Percentiles rank a stretch among this genome's conserved stretches.
Conservation (phyloP, 2,113 vertebrate genomes). For the Meleagris gallopavo region DNA sequence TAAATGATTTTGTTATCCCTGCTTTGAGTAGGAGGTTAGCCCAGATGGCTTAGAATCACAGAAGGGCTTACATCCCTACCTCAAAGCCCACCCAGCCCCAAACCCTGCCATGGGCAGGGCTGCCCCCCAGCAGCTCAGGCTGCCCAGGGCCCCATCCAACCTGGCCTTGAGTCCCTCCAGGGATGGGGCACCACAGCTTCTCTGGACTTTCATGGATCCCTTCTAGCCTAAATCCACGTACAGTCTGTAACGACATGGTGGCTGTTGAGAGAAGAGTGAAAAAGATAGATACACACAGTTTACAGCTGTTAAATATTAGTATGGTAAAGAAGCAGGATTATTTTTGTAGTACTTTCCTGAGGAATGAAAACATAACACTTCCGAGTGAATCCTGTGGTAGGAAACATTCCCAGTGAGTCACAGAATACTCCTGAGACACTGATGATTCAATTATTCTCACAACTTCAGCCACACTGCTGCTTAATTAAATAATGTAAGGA, state of each 20-base stretch:
- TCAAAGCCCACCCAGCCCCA: too few species aligned
- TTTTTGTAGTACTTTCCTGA: background rate
- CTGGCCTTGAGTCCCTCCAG: too few species aligned
- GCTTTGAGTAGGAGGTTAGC: background rate
- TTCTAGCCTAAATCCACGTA: background rate
- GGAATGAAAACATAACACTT: background rate
- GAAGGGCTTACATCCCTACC: too few species aligned
- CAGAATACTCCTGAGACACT: background rate
- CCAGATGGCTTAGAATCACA: background rate
- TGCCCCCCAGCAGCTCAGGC: too few species aligned
- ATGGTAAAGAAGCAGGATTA: background rate
- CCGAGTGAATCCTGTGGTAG: background rate
- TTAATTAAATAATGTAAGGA: conserved; percentile 18
- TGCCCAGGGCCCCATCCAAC: too few species aligned
- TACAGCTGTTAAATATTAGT: conserved; percentile 10
- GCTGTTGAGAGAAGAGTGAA: background rate
- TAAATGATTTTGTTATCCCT: background rate
- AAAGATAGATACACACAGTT: background rate
- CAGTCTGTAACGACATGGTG: background rate
- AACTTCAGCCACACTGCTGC: background rate
- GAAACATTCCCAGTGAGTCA: background rate
- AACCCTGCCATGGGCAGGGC: too few species aligned
- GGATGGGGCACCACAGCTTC: too few species aligned
- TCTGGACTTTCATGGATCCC: background rate
- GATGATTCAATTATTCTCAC: background rate